phyloP scores from a whole-genome alignment of 2,888 invertebrate genomes.

The Plemyria rubiginata region DNA sequence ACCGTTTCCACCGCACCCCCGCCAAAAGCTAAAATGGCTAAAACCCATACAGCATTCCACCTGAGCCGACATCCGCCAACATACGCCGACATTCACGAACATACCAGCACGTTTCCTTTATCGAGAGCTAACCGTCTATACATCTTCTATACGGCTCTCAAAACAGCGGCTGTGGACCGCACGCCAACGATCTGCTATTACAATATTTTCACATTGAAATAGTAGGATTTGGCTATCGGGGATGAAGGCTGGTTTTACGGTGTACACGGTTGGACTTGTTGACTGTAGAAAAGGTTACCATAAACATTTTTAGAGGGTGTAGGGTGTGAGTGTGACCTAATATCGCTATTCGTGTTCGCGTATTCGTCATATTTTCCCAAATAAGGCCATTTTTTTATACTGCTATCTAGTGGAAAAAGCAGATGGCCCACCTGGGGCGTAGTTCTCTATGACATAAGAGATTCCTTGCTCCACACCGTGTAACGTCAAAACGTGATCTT shows the following conservation, averaged over 20 bases:
- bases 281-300: conserved; percentile 17
- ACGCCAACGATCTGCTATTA: conserved; percentile 56
- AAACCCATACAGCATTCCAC: conserved; percentile 32
- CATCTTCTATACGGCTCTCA: conserved; percentile 61
- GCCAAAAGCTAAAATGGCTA: conserved; percentile 23
- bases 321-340: neutral
- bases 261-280: conserved; percentile 40
- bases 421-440: no score
- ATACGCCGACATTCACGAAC: conserved; percentile 2
- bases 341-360: no score
- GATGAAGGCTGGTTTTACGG: conserved; percentile 45
- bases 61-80: conserved; percentile 21
- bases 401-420: no score
- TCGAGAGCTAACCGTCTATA: conserved; percentile 49
- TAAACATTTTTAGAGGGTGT: conserved; percentile 5
- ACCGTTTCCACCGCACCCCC: conserved; percentile 8
- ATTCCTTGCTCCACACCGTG: no score
- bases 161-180: conserved; percentile 54
- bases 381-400: no score
- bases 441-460: no score
- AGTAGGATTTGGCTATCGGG: conserved; percentile 38
- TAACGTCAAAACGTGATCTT: no score
- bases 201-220: conserved; percentile 66
- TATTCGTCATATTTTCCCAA: no score
- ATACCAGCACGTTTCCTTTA: conserved; percentile 45